Conservation (phyloP, 2,888 invertebrate genomes). For the Nymphalis polychloros region DNA sequence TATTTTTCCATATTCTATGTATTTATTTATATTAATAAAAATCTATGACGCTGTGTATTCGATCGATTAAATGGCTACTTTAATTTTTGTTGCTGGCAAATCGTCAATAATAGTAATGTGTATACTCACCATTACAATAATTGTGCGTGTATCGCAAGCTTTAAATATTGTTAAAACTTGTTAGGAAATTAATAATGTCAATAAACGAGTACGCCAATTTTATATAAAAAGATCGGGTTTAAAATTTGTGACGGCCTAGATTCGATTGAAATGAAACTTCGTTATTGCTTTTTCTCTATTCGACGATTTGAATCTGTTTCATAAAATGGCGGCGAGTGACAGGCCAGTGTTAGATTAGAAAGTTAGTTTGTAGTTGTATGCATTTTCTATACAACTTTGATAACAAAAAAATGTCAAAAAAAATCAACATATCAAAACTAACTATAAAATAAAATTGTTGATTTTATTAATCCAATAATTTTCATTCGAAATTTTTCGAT, state of each 20-base stretch:
- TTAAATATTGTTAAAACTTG: constrained; percentile 21
- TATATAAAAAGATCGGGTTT: constrained; percentile 2
- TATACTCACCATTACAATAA: neutral
- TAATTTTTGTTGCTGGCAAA: constrained; percentile 12
- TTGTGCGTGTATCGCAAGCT: constrained; percentile 23
- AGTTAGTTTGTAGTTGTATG: neutral
- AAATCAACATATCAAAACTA: constrained; percentile 22
- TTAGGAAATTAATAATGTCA: constrained; percentile 20
- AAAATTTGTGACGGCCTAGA: constrained; percentile 18
- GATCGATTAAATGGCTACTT: constrained; percentile 2
- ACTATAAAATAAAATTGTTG: constrained; percentile 1
- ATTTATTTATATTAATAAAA: constrained; percentile 20
- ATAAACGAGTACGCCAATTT: constrained; percentile 21
- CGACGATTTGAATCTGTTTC: neutral
- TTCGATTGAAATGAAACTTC: constrained; percentile 1
- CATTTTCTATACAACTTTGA: constrained; percentile 24
- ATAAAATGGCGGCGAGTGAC: constrained; percentile 9
- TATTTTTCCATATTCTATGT: constrained; percentile 22
- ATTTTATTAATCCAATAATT: constrained; percentile 3
- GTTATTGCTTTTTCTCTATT: neutral
- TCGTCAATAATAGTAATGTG: neutral
- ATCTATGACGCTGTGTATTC: neutral
- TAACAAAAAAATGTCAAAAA: neutral
- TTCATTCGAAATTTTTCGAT: neutral
- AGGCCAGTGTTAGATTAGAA: constrained; percentile 12